phyloP scores from a whole-genome alignment of 2,113 vertebrate species.

The Zonotrichia leucophrys region DNA sequence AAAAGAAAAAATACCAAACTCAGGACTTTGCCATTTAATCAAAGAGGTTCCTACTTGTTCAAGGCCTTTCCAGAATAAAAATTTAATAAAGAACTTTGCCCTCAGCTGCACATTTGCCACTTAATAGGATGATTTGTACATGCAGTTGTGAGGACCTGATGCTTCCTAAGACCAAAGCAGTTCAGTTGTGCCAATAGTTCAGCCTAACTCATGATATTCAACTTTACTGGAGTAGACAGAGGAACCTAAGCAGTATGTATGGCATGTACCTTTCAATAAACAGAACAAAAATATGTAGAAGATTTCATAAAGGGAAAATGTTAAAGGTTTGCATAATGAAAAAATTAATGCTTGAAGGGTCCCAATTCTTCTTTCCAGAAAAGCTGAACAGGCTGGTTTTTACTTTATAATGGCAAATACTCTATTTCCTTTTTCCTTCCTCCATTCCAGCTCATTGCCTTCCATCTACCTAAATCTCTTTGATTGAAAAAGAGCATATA shows the following conservation, averaged over 20 bases:
- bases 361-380: neutral
- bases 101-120: neutral
- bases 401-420: neutral
- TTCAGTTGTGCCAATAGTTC: neutral
- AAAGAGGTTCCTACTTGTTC: neutral
- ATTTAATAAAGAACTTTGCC: neutral
- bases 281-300: neutral
- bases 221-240: neutral
- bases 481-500: neutral
- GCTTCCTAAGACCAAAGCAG: neutral
- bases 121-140: neutral
- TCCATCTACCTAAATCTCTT: neutral
- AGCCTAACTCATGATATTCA: neutral
- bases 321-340: neutral
- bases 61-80: neutral
- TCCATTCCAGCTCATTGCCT: neutral
- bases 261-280: neutral
- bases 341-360: neutral
- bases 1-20: rapidly evolving
- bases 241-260: neutral
- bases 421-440: neutral
- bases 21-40: neutral
- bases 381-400: neutral
- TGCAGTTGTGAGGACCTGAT: neutral
- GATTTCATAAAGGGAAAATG: neutral